Percentiles rank a stretch among this genome's conserved stretches.
Conservation (phyloP, 2,888 invertebrate genomes). For the Camponotus fellah region DNA sequence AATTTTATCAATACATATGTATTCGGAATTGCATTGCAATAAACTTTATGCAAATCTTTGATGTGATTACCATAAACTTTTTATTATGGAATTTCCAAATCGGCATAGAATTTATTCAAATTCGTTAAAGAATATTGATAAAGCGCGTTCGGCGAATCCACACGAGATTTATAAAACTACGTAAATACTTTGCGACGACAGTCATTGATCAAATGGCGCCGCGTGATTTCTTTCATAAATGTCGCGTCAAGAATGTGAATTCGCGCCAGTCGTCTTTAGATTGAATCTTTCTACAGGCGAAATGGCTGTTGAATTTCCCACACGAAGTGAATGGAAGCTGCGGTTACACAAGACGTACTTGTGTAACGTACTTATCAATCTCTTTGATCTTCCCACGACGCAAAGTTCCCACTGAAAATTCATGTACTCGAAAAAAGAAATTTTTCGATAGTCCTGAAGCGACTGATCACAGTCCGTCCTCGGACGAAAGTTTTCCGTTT, state of each 20-base stretch:
- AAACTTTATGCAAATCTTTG: neutral
- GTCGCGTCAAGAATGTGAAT: slow-evolving; percentile 34
- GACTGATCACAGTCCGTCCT: neutral
- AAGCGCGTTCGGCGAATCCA: neutral
- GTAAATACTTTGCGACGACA: neutral
- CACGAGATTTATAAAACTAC: neutral
- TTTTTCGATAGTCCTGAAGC: slow-evolving; percentile 21
- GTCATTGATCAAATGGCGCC: neutral
- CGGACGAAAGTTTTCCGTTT: slow-evolving; percentile 22
- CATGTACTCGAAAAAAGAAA: neutral
- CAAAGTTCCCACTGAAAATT: slow-evolving; percentile 10
- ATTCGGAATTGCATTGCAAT: neutral
- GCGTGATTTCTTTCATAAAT: slow-evolving; percentile 61
- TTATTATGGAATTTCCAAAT: neutral
- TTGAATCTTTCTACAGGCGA: neutral
- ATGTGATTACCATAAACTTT: neutral
- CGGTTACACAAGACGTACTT: neutral
- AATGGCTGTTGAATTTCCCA: slow-evolving; percentile 4
- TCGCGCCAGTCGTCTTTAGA: neutral
- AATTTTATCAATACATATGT: neutral
- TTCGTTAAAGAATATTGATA: neutral
- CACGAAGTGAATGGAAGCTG: neutral
- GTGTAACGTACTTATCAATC: slow-evolving; percentile 7
- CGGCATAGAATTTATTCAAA: neutral
- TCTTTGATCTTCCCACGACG: slow-evolving; percentile 13